Evolutionary conservation across 2,113 vertebrate genomes (phyloP).

Genomic region (Excalfactoria chinensis): DNA sequence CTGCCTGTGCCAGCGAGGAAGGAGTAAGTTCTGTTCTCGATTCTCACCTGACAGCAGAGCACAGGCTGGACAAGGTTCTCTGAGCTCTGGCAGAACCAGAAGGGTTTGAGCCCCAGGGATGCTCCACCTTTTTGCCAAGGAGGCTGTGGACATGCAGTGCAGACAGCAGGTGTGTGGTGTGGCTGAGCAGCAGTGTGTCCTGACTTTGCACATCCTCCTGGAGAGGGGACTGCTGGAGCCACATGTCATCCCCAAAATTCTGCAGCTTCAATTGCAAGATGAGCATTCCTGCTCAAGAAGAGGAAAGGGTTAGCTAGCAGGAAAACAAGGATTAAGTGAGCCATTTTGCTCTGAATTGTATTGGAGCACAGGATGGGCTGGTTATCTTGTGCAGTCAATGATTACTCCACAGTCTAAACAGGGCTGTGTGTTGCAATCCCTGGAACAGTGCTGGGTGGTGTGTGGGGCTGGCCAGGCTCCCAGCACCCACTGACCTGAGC

Average conservation of each 20-base stretch:
- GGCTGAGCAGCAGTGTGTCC: neutral
- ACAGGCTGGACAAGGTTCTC: neutral
- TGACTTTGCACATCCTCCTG: neutral
- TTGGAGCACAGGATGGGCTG: neutral
- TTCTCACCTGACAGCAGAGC: neutral
- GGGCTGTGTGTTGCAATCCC: neutral
- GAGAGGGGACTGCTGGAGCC: neutral
- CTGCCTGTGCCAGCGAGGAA: accelerated
- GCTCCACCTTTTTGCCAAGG: neutral
- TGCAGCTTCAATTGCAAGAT: neutral
- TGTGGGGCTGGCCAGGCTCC: neutral
- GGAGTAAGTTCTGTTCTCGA: neutral
- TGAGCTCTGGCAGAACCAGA: accelerated
- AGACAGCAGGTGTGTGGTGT: neutral
- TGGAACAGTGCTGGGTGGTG: neutral
- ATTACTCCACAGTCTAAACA: constrained; percentile 12
- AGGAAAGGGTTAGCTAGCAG: neutral
- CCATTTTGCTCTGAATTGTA: neutral
- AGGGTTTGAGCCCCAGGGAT: neutral
- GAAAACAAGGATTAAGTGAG: neutral
- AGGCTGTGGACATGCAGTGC: neutral
- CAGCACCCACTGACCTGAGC: neutral
- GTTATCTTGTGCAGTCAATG: neutral
- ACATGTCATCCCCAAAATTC: neutral
- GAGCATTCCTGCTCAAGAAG: neutral